These are phyloP conservation scores for Gracilinanus agilis DNA, from an alignment of 2,113 vertebrate genomes.

Conservation along the genomic window DNA sequence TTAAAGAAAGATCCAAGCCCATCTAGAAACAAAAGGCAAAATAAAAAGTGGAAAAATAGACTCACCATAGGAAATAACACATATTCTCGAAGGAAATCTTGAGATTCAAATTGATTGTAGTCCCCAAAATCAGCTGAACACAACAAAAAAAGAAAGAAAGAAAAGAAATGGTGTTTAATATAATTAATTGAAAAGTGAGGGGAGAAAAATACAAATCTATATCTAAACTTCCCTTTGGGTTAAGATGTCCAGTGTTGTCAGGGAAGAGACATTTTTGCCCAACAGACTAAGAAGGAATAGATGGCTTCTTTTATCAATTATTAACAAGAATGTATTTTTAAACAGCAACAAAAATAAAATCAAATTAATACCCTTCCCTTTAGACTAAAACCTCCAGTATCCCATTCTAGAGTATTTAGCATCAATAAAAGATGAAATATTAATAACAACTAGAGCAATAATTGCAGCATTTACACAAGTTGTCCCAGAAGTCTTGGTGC, in stretches of 20 bases:
- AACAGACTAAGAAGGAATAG: not conserved
- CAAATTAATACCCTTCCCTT: not conserved
- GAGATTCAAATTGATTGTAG: slow-evolving; percentile 93
- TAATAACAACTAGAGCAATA: not conserved
- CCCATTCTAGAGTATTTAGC: not conserved
- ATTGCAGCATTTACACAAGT: not conserved
- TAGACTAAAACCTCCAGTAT: not conserved
- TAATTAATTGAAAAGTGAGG: not conserved
- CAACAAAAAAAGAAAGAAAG: slow-evolving; percentile 61
- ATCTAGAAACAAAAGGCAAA: slow-evolving; percentile 41
- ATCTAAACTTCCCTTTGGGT: not conserved
- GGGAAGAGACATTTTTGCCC: not conserved
- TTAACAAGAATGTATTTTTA: not conserved
- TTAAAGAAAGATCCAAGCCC: slow-evolving; percentile 17
- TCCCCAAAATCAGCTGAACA: slow-evolving; percentile 96
- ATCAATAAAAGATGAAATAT: not conserved
- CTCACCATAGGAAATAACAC: slow-evolving; percentile 98
- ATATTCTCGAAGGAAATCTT: slow-evolving; percentile 97
- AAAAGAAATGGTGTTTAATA: not conserved
- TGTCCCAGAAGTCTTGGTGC: too few relatives aligned
- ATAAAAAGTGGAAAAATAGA: slow-evolving; percentile 55
- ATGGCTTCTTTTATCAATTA: not conserved
- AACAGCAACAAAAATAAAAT: not conserved
- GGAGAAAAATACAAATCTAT: not conserved
- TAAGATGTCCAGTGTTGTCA: not conserved